Evolutionary conservation across 2,797 vertebrate species (phyloP).

Genomic region (Pantherophis alleghaniensis): DNA sequence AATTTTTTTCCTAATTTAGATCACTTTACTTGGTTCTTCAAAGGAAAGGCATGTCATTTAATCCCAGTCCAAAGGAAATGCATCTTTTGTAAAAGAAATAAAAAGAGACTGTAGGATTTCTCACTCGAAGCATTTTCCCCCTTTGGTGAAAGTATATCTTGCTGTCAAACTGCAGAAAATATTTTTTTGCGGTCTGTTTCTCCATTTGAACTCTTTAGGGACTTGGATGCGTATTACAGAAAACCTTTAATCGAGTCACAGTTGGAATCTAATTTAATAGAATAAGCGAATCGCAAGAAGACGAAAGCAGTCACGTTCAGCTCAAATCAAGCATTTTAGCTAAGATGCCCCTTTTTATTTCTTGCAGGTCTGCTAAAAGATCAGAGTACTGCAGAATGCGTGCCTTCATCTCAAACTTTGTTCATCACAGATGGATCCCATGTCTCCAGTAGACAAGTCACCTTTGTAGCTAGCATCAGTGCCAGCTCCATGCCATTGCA

Average conservation of each 20-base stretch:
- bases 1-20: constrained; percentile 63
- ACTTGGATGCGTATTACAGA: constrained; percentile 55
- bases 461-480: constrained; percentile 80
- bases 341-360: constrained; percentile 77
- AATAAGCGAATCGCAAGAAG: constrained; percentile 63
- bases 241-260: constrained; percentile 66
- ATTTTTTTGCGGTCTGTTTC: constrained; percentile 29
- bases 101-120: constrained; percentile 27
- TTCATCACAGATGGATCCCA: constrained; percentile 92
- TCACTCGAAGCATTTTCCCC: constrained; percentile 43
- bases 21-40: constrained; percentile 50
- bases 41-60: constrained; percentile 54
- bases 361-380: constrained; percentile 95
- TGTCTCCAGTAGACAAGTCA: constrained; percentile 83
- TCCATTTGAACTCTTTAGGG: constrained; percentile 36
- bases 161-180: constrained; percentile 53
- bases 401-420: constrained; percentile 99
- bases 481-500: constrained; percentile 80
- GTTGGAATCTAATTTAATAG: constrained; percentile 70
- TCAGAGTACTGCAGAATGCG: constrained; percentile 90
- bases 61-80: constrained; percentile 47
- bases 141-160: constrained; percentile 52
- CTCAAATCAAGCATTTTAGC: constrained; percentile 68
- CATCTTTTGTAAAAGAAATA: constrained; percentile 37
- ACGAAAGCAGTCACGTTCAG: constrained; percentile 65